Conservation (phyloP, 2,113 vertebrate species). For the Toxostoma redivivum region DNA sequence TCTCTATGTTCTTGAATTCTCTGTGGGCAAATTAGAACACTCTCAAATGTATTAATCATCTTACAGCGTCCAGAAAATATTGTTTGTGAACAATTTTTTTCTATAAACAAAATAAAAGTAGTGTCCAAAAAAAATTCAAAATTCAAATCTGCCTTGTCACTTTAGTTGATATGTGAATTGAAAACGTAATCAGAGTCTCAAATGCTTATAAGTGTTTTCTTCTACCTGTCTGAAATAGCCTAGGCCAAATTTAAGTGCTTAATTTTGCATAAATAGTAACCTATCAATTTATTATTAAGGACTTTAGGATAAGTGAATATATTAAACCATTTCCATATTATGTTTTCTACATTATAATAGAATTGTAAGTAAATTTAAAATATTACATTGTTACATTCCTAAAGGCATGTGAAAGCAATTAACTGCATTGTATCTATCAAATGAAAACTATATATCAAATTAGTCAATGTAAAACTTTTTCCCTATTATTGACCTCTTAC, state of each 20-base stretch:
- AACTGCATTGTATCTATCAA: background rate
- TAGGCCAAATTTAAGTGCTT: background rate
- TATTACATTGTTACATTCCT: background rate
- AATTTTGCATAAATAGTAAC: background rate
- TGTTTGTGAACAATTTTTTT: background rate
- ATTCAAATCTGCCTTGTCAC: background rate
- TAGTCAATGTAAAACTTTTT: background rate
- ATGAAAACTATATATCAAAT: background rate
- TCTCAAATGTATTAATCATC: conserved; percentile 26
- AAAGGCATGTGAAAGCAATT: background rate
- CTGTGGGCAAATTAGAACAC: background rate
- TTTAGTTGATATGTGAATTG: background rate
- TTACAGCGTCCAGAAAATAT: background rate
- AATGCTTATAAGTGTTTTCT: background rate
- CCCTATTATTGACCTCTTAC: background rate
- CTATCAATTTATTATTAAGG: background rate
- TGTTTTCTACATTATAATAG: background rate
- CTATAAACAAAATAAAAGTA: background rate
- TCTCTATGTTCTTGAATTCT: conserved; percentile 32
- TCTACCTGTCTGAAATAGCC: background rate
- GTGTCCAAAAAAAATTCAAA: background rate
- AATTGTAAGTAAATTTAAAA: background rate
- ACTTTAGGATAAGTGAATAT: background rate
- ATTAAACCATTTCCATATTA: background rate
- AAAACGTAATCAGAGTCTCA: background rate